Conservation (phyloP, 2,113 vertebrate genomes). For the Synchiropus splendidus region DNA sequence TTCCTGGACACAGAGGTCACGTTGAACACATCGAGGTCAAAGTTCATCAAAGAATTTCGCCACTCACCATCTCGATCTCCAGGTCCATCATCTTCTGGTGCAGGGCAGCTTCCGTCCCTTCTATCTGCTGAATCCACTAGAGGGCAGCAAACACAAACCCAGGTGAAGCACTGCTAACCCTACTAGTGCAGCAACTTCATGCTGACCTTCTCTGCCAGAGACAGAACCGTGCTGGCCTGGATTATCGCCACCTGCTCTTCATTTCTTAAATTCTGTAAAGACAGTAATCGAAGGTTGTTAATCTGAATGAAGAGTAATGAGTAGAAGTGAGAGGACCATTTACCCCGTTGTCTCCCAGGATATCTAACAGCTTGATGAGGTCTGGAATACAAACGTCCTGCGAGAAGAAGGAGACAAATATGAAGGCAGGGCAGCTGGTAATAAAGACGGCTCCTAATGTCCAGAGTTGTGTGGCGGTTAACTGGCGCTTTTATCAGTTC, state of each 20-base stretch:
- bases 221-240: conserved; percentile 95
- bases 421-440: too few species aligned
- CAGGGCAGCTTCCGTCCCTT: conserved; percentile 92
- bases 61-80: conserved; percentile 91
- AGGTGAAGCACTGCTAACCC: not conserved
- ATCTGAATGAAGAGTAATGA: not conserved
- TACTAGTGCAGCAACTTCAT: not conserved
- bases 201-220: conserved; percentile 92
- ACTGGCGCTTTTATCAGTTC: too few species aligned
- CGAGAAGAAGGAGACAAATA: conserved; percentile 3
- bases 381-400: conserved; percentile 97
- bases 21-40: not conserved
- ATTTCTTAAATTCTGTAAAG: conserved; percentile 86
- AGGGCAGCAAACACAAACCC: conserved; percentile 27
- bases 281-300: not conserved
- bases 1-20: conserved; percentile 66
- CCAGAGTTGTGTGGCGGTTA: too few species aligned
- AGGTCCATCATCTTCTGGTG: conserved; percentile 99
- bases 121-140: conserved; percentile 98
- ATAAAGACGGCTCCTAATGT: too few species aligned
- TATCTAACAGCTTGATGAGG: conserved; percentile 96
- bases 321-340: conserved; percentile 28
- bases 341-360: conserved; percentile 96
- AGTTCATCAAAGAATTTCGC: not conserved
- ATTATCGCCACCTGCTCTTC: conserved; percentile 99